phyloP scores from a whole-genome alignment of 2,113 vertebrate species.

The Sturnira hondurensis region DNA sequence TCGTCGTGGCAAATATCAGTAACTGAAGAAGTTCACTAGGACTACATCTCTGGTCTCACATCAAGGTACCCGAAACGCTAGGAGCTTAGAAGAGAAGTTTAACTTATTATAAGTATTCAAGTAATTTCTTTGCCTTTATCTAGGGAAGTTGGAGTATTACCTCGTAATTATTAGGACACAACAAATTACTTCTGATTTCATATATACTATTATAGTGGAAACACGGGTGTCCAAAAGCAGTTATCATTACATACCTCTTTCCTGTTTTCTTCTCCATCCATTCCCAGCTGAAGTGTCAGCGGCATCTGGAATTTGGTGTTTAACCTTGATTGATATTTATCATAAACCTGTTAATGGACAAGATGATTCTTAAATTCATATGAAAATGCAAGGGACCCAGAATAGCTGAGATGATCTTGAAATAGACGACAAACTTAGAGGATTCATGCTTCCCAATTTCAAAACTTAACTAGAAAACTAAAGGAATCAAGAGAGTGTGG shows the following conservation, averaged over 20 bases:
- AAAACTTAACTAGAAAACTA: neutral
- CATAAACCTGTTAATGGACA: conserved; percentile 76
- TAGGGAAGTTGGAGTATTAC: neutral
- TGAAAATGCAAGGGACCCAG: neutral
- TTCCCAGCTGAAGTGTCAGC: conserved; percentile 79
- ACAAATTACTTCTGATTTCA: neutral
- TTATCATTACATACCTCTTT: conserved; percentile 82
- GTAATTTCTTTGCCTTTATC: neutral
- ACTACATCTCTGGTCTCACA: neutral
- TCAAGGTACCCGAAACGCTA: neutral
- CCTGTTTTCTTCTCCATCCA: conserved; percentile 84
- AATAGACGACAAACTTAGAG: neutral
- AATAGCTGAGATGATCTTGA: neutral
- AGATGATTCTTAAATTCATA: neutral
- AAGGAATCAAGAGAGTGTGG: neutral
- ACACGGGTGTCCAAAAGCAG: neutral
- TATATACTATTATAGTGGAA: neutral
- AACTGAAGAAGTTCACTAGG: conserved; percentile 22
- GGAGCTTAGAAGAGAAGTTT: neutral
- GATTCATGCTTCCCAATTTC: neutral
- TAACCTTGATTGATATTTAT: neutral
- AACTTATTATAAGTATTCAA: neutral
- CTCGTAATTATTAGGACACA: neutral
- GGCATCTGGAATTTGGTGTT: conserved; percentile 49
- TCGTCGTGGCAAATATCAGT: neutral